Evolutionary conservation across 1,140 invertebrate species (phyloP), one percentile per base, ranked within the genome.

Genomic region (Aphelinus atriplicis): DNA sequence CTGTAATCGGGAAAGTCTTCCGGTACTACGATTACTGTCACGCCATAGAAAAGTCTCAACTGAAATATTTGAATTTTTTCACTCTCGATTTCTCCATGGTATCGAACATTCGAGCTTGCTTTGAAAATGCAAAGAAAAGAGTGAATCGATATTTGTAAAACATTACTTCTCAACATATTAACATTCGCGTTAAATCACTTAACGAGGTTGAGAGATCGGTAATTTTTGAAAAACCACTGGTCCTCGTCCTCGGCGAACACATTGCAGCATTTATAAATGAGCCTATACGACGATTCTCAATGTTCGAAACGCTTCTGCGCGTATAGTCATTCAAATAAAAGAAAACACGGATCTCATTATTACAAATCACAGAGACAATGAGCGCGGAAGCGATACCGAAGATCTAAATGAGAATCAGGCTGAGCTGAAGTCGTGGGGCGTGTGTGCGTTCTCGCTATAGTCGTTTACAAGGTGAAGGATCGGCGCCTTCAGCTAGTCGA

Each of bases 401-500:
- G 26, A 26, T 26, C 26, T 26, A 26, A 26, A 26, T 26, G 26
- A 26, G 26, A 26, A 26, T 26, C 53, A 56, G 45, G 7, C 51
- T 60, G 47, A 7, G 1, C 50, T 9, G 9, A 42, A 48, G 26
- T 42, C 26, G 26, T 26, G 26, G 26, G 42, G 4, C 3, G 48
- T 43, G 50, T 57, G 45, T 2, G 43, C 10, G n/a, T 10, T 55
- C 26, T 45, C 5, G n/a, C 26, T 55, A 58, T 63, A 64, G 51
- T 60, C 63, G 65, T 70, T 71, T 58, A 55, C 55, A 67, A 56
- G 26, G 43, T 62, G 48, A 46, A 53, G 10, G 55, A 66, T 2
- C 63, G 76, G 76, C 70, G 78, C 80, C 81, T 86, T 88, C 85
- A 87, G 81, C 86, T 87, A 73, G 84, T 84, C 57, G 84, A 67